These are phyloP conservation scores for Drusus annulatus DNA, from an alignment of 1,140 invertebrate genomes.

Conservation along the genomic window DNA sequence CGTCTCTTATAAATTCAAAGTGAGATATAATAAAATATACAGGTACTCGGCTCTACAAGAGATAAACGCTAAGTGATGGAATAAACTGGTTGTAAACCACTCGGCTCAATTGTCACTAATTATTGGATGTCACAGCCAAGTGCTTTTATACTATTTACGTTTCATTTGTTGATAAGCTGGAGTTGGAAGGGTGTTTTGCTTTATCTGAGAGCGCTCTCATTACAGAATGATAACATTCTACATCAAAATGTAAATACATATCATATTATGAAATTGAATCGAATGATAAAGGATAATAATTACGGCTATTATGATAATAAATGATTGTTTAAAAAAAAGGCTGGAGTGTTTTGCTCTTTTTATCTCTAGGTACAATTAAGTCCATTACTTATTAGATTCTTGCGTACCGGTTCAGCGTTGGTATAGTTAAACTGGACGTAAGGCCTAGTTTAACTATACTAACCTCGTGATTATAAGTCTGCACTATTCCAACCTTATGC, in stretches of 20 bases:
- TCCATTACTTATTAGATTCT: no score
- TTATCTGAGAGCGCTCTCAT: conserved; percentile 26
- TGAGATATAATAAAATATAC: not conserved
- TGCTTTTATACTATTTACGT: conserved; percentile 22
- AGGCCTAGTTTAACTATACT: no score
- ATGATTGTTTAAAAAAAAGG: not conserved
- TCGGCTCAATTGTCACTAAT: conserved; percentile 18
- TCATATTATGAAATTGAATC: not conserved
- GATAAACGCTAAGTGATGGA: conserved; percentile 22
- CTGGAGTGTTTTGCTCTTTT: not conserved
- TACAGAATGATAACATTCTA: conserved; percentile 20
- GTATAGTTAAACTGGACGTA: no score
- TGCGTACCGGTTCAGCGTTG: no score
- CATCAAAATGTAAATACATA: conserved; percentile 2
- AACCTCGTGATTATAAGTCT: no score
- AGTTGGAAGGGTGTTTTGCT: conserved; percentile 30
- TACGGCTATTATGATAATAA: not conserved
- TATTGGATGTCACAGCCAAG: conserved; percentile 5
- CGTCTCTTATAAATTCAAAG: conserved; percentile 12
- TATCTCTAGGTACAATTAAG: no score
- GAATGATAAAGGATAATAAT: not conserved
- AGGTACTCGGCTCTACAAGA: not conserved
- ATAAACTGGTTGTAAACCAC: conserved; percentile 4
- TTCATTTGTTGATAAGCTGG: conserved; percentile 9
- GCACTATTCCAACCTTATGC: no score